Evolutionary conservation across 2,888 invertebrate genomes (phyloP).

Genomic region (Tetheella fluctuosa): DNA sequence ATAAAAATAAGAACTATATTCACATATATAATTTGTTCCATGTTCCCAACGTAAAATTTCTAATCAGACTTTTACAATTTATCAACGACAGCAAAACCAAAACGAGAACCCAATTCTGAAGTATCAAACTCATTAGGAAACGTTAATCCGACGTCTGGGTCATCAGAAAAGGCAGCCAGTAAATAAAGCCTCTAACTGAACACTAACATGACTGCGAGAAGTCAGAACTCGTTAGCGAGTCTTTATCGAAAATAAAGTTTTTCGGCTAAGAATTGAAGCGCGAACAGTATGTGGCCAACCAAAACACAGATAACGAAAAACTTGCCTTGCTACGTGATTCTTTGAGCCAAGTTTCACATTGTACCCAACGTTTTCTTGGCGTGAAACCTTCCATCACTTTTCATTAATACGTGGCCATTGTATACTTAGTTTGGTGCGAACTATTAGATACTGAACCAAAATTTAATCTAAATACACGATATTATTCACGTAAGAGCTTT

Average conservation of each 20-base stretch:
- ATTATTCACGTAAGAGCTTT: background rate
- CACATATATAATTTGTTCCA: no score
- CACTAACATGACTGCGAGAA: conserved; percentile 43
- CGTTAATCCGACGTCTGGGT: conserved; percentile 49
- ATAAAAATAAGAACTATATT: no score
- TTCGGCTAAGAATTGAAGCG: conserved; percentile 27
- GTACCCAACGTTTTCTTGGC: conserved; percentile 30
- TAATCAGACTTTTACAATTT: no score
- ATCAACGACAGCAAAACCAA: background rate
- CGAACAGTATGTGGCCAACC: conserved; percentile 49
- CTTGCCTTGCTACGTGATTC: conserved; percentile 57
- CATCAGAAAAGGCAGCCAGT: conserved; percentile 41
- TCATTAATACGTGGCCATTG: conserved; percentile 29
- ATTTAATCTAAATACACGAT: background rate
- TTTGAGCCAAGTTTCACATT: conserved; percentile 49
- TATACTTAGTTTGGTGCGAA: conserved; percentile 3
- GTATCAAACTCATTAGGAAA: conserved; percentile 51
- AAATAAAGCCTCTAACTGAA: conserved; percentile 38
- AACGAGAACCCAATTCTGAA: conserved; percentile 14
- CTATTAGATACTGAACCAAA: background rate
- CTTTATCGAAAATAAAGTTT: conserved; percentile 64
- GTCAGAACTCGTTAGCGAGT: conserved; percentile 66
- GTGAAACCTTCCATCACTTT: conserved; percentile 29
- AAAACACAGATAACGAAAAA: conserved; percentile 61
- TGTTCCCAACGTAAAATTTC: background rate